phyloP scores from a whole-genome alignment of 2,113 vertebrate genomes.

The Megalops atlanticus region DNA sequence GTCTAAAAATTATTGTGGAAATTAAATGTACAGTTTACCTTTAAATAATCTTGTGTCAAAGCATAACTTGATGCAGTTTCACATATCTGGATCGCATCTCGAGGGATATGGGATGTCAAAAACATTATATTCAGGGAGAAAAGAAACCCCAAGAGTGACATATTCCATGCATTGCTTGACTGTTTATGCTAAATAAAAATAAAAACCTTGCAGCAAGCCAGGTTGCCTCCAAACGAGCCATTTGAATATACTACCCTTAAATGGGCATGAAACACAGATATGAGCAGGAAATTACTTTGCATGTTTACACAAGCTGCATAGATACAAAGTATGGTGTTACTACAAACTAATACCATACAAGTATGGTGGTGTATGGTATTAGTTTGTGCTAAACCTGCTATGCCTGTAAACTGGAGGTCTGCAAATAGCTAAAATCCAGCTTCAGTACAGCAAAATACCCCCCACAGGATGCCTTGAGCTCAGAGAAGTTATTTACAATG shows the following conservation, averaged over 20 bases:
- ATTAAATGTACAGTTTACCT: not conserved
- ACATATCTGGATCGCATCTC: not conserved
- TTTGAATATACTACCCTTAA: not conserved
- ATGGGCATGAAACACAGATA: not conserved
- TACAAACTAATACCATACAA: too few relatives aligned
- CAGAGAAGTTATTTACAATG: not conserved
- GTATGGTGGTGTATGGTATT: too few relatives aligned
- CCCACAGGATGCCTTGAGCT: not conserved
- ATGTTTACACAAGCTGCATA: too few relatives aligned
- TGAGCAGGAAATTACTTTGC: not conserved
- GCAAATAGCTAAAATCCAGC: too few relatives aligned
- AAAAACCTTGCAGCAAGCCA: not conserved
- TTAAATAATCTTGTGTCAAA: not conserved
- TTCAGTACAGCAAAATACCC: too few relatives aligned
- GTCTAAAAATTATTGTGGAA: too few relatives aligned
- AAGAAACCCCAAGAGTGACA: slow-evolving; percentile 5
- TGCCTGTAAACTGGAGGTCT: too few relatives aligned
- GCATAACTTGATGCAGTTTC: not conserved
- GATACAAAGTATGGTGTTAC: too few relatives aligned
- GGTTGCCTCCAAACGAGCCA: not conserved
- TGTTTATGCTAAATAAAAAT: not conserved
- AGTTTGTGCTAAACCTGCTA: too few relatives aligned
- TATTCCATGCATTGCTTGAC: not conserved
- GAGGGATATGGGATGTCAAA: not conserved
- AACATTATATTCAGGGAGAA: not conserved